A percentile compares a stretch with the other conserved stretches of the same genome.
These are phyloP conservation scores for Alouatta palliata DNA, from an alignment of 2,113 vertebrate species.

Conservation along the genomic window DNA sequence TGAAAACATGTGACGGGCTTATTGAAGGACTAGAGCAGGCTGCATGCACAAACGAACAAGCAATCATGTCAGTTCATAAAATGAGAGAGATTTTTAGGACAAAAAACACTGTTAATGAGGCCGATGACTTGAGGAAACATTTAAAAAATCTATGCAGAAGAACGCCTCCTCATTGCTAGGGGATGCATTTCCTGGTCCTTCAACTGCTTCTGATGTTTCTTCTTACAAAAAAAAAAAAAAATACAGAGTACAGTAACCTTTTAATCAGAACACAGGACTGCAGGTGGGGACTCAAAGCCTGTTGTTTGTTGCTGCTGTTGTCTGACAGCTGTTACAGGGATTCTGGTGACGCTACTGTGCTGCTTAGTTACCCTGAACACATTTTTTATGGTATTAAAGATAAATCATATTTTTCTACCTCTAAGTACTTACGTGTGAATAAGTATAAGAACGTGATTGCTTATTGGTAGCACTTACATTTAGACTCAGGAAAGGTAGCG, in stretches of 20 bases:
- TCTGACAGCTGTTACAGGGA: background rate
- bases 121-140: background rate
- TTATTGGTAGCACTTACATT: background rate
- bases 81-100: background rate
- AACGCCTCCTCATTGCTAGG: background rate
- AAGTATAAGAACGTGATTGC: background rate
- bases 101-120: background rate
- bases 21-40: background rate
- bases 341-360: background rate
- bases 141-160: background rate
- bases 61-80: background rate
- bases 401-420: background rate
- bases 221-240: background rate
- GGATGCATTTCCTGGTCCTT: background rate
- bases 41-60: background rate
- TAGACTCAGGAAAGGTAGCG: background rate
- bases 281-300: background rate
- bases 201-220: background rate
- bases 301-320: background rate
- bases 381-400: no score
- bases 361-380: background rate
- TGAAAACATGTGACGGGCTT: background rate
- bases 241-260: background rate
- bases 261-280: background rate
- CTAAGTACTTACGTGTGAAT: background rate